Percentiles rank a stretch among this genome's conserved stretches.
Conservation (phyloP, 1,140 invertebrate species). For the Papilio helenus region DNA sequence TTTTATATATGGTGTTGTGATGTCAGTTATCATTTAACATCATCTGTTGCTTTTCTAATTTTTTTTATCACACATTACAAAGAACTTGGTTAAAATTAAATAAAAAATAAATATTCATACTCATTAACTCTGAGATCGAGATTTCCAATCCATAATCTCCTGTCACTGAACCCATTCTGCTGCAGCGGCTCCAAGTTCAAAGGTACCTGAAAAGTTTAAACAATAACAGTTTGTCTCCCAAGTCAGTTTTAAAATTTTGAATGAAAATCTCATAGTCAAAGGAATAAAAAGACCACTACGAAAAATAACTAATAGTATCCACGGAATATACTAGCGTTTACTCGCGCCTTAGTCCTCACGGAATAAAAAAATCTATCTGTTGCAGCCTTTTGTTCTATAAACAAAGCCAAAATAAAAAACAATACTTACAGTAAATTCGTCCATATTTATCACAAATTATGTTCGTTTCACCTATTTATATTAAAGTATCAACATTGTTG, state of each 20-base stretch:
- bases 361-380: not conserved
- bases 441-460: conserved; percentile 44
- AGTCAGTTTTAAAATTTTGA: not conserved
- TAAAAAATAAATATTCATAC: conserved; percentile 87
- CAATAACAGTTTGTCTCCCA: not conserved
- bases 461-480: not conserved
- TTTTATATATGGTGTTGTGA: too few relatives aligned
- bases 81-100: not conserved
- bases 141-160: conserved; percentile 95
- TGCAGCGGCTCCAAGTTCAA: conserved; percentile 85
- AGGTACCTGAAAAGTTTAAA: conserved; percentile 70
- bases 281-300: not conserved
- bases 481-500: not conserved
- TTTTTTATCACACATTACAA: too few relatives aligned
- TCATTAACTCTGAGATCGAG: conserved; percentile 94
- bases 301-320: not conserved
- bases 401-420: conserved; percentile 6
- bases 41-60: too few relatives aligned
- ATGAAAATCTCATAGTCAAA: not conserved
- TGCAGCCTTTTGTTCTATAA: not conserved
- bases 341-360: too few relatives aligned
- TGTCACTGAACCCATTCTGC: conserved; percentile 85
- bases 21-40: too few relatives aligned
- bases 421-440: conserved; percentile 55
- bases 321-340: too few relatives aligned